A percentile compares a stretch with the other conserved stretches of the same genome.
Evolutionary conservation across 2,888 invertebrate genomes (phyloP).

Genomic region (Elgonia sp.): DNA sequence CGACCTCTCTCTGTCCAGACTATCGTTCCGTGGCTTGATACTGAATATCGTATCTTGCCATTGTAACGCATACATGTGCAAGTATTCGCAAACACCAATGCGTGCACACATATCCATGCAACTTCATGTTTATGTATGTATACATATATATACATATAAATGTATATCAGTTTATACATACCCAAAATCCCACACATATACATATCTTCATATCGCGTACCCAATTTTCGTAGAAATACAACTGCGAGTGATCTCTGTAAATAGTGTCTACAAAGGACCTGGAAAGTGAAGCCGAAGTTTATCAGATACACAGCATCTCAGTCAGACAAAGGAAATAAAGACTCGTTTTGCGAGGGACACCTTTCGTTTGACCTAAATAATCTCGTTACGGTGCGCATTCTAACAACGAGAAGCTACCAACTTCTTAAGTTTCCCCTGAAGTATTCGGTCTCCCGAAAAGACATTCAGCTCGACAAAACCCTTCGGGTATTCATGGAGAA

Average conservation of each 20-base stretch:
- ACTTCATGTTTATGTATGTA: too few species aligned
- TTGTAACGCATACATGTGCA: conserved; percentile 19
- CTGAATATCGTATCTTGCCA: conserved; percentile 57
- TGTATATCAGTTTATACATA: too few species aligned
- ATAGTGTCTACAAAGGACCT: conserved; percentile 40
- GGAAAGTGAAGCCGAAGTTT: conserved; percentile 45
- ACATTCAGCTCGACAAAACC: conserved; percentile 69
- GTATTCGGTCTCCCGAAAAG: conserved; percentile 31
- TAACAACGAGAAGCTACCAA: too few species aligned
- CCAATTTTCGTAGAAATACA: conserved; percentile 46
- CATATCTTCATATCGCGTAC: conserved; percentile 1
- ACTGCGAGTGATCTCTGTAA: conserved; percentile 44
- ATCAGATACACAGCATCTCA: conserved; percentile 14
- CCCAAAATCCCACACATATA: neutral
- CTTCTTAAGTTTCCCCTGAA: conserved; percentile 5
- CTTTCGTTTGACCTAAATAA: conserved; percentile 63
- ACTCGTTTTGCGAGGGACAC: conserved; percentile 36
- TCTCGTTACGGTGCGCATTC: too few species aligned
- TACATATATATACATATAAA: neutral
- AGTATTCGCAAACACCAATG: too few species aligned
- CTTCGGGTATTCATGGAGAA: conserved; percentile 47
- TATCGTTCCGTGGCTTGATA: conserved; percentile 75
- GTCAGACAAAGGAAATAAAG: conserved; percentile 40
- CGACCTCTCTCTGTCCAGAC: conserved; percentile 78
- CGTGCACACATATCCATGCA: too few species aligned